These are phyloP conservation scores for Zootoca vivipara DNA, from an alignment of 2,113 vertebrate genomes.

Conservation along the genomic window DNA sequence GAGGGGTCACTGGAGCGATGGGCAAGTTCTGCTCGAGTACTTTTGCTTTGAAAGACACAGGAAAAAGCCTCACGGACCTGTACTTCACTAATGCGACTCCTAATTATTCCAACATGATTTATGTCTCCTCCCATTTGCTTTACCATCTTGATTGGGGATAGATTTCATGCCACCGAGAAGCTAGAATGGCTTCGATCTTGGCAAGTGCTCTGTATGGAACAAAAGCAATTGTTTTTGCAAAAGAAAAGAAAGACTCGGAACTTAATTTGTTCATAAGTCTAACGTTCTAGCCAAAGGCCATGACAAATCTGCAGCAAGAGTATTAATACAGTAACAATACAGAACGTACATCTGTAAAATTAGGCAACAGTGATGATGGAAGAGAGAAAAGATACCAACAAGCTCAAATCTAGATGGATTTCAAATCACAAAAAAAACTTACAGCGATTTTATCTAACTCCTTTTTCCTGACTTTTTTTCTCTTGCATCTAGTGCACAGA, in stretches of 20 bases:
- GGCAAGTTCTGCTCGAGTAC: not conserved
- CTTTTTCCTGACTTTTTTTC: too few species aligned
- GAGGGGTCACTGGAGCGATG: not conserved
- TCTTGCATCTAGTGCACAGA: too few species aligned
- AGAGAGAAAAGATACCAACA: too few species aligned
- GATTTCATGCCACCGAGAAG: not conserved
- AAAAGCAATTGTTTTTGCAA: not conserved
- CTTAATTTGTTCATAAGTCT: not conserved
- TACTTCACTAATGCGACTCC: not conserved
- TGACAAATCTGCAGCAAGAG: too few species aligned
- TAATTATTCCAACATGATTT: not conserved
- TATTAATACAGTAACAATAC: too few species aligned
- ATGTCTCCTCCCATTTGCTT: not conserved
- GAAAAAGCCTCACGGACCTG: not conserved
- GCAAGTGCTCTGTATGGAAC: not conserved
- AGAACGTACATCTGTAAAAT: too few species aligned
- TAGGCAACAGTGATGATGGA: too few species aligned
- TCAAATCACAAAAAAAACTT: too few species aligned
- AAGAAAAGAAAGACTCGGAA: not conserved
- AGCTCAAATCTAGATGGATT: too few species aligned
- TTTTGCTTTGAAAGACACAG: not conserved
- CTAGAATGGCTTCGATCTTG: not conserved
- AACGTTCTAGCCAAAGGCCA: too few species aligned
- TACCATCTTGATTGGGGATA: not conserved
- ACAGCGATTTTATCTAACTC: too few species aligned